Percentiles rank a stretch among this genome's conserved stretches.
phyloP scores from a whole-genome alignment of 2,113 vertebrate genomes.

The Hiodon tergisus region DNA sequence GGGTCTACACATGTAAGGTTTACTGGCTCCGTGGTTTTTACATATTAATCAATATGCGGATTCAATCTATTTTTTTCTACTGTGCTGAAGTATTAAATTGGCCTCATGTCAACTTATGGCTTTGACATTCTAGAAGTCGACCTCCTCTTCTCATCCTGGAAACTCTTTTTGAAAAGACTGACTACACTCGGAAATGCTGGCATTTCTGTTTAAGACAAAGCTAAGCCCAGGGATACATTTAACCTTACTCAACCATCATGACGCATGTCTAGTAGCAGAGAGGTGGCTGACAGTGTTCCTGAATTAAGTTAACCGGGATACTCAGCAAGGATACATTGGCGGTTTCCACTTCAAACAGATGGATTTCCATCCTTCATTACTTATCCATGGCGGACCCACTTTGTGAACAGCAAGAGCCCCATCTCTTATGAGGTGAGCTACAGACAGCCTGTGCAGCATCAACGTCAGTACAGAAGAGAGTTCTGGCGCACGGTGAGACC shows the following conservation, averaged over 20 bases:
- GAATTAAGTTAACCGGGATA: not conserved
- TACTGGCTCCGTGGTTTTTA: no score
- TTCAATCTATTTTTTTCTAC: no score
- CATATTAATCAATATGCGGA: no score
- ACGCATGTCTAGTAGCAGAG: not conserved
- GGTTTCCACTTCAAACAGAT: constrained; percentile 10
- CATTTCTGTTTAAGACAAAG: not conserved
- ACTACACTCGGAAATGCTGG: not conserved
- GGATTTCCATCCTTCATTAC: not conserved
- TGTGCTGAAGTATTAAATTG: no score
- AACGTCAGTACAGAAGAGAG: constrained; percentile 3
- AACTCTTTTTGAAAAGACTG: not conserved
- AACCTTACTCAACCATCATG: not conserved
- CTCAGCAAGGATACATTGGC: not conserved
- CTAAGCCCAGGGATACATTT: not conserved
- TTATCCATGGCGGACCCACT: not conserved
- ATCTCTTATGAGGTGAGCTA: not conserved
- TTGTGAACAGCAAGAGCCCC: not conserved
- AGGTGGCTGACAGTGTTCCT: not conserved
- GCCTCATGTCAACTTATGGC: not conserved
- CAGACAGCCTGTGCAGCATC: constrained; percentile 6
- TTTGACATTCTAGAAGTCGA: not conserved
- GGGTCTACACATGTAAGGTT: not conserved
- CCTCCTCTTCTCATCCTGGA: not conserved
- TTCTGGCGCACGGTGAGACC: not conserved